Percentiles rank a stretch among this genome's conserved stretches.
These are phyloP conservation scores for Saturnia pavonia DNA, from an alignment of 2,888 invertebrate species.

Conservation along the genomic window DNA sequence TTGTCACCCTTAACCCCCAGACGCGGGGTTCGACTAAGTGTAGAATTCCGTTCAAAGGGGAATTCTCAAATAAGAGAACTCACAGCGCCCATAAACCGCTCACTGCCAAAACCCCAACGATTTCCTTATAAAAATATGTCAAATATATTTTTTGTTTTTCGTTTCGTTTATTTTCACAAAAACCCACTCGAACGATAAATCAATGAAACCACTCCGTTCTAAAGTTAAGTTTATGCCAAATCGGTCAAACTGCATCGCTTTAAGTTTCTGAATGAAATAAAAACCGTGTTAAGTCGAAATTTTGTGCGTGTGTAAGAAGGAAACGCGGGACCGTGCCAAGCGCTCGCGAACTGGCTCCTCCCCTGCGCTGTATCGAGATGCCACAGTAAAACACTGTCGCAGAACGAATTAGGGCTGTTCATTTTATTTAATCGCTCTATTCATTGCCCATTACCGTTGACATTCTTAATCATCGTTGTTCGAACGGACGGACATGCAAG, in stretches of 20 bases:
- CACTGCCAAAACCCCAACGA: constrained; percentile 17
- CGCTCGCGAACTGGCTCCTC: background rate
- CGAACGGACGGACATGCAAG: background rate
- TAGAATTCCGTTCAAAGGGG: background rate
- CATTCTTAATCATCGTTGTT: background rate
- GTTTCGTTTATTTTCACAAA: constrained; percentile 5
- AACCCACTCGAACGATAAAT: constrained; percentile 28
- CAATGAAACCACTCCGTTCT: constrained; percentile 33
- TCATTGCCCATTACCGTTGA: background rate
- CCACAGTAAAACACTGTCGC: constrained; percentile 12
- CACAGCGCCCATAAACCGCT: constrained; percentile 9
- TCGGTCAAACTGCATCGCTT: constrained; percentile 50
- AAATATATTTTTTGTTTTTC: constrained; percentile 15
- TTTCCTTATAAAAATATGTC: constrained; percentile 17
- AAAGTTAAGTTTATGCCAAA: constrained; percentile 43
- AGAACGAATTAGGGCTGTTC: constrained; percentile 17
- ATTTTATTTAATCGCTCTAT: constrained; percentile 1
- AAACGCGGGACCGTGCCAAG: constrained; percentile 17
- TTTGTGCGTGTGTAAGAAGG: constrained; percentile 4
- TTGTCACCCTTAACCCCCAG: background rate
- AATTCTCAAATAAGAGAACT: background rate
- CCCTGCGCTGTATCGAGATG: background rate
- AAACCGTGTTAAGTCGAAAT: constrained; percentile 21
- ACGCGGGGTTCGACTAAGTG: background rate
- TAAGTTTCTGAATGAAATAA: constrained; percentile 34